Evolutionary conservation across 2,113 vertebrate species (phyloP).

Genomic region (Isurus oxyrinchus): DNA sequence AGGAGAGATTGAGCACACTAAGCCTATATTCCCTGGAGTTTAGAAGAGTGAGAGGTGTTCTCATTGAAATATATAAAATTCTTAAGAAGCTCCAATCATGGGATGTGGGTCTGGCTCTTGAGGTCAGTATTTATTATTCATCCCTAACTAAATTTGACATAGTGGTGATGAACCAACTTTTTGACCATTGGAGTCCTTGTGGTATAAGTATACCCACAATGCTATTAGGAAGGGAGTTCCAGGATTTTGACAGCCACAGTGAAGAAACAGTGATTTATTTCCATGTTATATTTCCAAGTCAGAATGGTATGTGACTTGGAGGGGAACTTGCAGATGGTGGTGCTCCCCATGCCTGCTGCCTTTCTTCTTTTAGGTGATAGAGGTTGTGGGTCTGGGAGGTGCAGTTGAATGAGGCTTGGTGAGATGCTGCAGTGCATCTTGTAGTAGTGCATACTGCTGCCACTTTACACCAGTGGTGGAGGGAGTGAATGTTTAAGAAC

Average conservation of each 20-base stretch:
- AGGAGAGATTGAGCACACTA: too few species aligned
- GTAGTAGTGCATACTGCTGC: not conserved
- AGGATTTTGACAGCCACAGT: too few species aligned
- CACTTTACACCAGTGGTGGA: not conserved
- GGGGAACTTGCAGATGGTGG: too few species aligned
- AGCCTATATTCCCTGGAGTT: too few species aligned
- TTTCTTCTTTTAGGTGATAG: not conserved
- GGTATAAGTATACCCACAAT: too few species aligned
- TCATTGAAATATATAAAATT: too few species aligned
- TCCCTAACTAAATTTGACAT: not conserved
- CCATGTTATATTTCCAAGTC: not conserved
- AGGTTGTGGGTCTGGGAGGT: not conserved
- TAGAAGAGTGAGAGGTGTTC: too few species aligned
- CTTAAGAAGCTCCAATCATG: not conserved
- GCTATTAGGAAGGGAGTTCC: too few species aligned
- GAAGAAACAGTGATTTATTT: too few species aligned
- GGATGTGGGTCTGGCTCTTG: not conserved
- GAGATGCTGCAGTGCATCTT: not conserved
- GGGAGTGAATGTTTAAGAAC: not conserved
- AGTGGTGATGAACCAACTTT: not conserved
- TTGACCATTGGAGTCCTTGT: not conserved
- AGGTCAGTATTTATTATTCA: not conserved
- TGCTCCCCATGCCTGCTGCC: not conserved
- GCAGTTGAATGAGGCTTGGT: not conserved
- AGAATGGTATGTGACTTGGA: not conserved